Evolutionary conservation across 1,140 invertebrate genomes (phyloP).

Genomic region (Bombus pyrosoma): DNA sequence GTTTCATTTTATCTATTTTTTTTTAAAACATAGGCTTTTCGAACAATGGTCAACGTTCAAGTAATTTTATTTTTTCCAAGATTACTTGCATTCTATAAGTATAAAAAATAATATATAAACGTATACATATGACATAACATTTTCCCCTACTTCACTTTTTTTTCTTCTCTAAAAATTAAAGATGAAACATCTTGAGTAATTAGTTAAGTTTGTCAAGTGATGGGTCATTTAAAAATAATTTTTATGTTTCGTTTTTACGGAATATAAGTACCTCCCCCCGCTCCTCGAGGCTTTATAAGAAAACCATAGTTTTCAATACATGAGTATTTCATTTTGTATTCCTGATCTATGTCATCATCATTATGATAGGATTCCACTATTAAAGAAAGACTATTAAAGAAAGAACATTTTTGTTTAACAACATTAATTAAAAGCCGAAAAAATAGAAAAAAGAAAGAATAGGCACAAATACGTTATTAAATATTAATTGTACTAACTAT

Average conservation of each 20-base stretch:
- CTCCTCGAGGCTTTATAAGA: background rate
- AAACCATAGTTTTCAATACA: background rate
- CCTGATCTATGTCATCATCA: no score
- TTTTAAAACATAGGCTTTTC: background rate
- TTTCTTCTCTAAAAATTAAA: background rate
- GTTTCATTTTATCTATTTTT: background rate
- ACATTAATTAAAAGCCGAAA: no score
- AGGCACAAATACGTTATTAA: no score
- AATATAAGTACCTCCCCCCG: background rate
- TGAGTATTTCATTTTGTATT: background rate
- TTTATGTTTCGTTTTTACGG: background rate
- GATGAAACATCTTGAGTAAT: background rate
- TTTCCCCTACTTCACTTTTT: background rate
- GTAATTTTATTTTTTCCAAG: background rate
- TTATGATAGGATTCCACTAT: background rate
- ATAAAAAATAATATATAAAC: constrained; percentile 1
- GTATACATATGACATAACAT: background rate
- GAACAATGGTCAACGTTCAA: background rate
- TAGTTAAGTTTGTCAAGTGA: background rate
- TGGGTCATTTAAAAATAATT: background rate
- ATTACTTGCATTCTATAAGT: background rate
- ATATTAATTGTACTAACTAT: background rate
- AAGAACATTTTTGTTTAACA: background rate
- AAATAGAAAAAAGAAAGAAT: background rate
- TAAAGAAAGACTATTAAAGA: background rate